Base-by-base conservation (phyloP, 2,888 invertebrate species). In the Petrophora chlorosata region DNA sequence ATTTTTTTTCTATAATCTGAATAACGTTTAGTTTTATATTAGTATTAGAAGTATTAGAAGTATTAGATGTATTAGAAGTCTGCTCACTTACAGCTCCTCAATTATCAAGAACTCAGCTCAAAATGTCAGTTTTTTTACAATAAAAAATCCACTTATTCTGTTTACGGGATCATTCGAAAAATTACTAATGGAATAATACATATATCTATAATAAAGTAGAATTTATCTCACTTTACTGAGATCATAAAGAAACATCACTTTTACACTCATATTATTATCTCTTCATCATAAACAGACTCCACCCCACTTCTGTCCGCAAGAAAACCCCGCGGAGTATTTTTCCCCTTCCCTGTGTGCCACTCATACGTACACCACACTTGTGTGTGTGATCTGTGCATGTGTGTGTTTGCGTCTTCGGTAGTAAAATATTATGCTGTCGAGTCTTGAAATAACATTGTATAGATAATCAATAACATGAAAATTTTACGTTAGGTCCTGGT, bases 361-460 rank as follows among this genome's bases (percentile, higher is more conserved):
- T 46, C 51, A 28, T 56, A 44, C 58, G 63, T 61, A 62, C 61
- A 53, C 41, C 9, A 3, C 56, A 43, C 50, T 49, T 45, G 59
- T 60, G 62, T 63, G 59, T 62, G 66, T 60, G 61, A n/a, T 0
- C 9, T 5, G 1, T 65, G 60, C 56, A 43, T 61, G 72, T 75
- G 77, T 79, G 77, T 76, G 79, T 54, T 70, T 65, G 65, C 65
- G 80, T 73, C 82, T 82, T 74, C 81, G 90, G 85, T 85, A 87
- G 87, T 90, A 90, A 90, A 90, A 90, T 90, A 90, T 90, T 90
- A 90, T 88, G 87, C 90, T 86, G 88, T 85, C 86, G 88, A 76
- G 79, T 81, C 85, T 85, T 77, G 87, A 86, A 90, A 90, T 89
- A 90, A 90, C 90, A 89, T 89, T 90, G 90, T 90, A 90, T 90